Percentiles rank a stretch among this genome's conserved stretches.
Evolutionary conservation across 1,140 invertebrate genomes (phyloP).

Genomic region (Trachymyrmex septentrionalis): DNA sequence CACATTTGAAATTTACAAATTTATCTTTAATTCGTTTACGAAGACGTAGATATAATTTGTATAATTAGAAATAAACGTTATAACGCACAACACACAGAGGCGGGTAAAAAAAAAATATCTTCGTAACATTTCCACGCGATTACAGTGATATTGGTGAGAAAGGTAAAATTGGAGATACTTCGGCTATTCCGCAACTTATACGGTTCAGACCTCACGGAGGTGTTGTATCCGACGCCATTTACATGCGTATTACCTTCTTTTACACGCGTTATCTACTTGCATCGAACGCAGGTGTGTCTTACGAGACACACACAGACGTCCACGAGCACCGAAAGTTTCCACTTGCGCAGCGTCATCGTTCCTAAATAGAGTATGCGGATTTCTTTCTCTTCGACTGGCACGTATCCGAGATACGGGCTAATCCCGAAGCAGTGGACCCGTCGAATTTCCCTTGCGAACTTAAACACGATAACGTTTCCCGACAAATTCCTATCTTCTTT

Average conservation of each 20-base stretch:
- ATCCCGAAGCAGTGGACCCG: not conserved
- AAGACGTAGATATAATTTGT: not conserved
- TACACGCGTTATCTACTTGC: constrained; percentile 73
- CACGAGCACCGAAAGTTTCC: constrained; percentile 49
- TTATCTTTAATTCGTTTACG: not conserved
- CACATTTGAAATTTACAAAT: constrained; percentile 8
- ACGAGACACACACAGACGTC: constrained; percentile 64
- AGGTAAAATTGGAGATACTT: constrained; percentile 46
- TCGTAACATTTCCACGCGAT: constrained; percentile 14
- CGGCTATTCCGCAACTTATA: constrained; percentile 53
- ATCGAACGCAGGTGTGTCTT: constrained; percentile 70
- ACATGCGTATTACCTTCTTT: constrained; percentile 78
- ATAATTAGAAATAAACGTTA: constrained; percentile 42
- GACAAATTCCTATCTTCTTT: constrained; percentile 41
- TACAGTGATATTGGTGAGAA: constrained; percentile 5
- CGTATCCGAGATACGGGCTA: constrained; percentile 12
- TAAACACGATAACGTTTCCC: not conserved
- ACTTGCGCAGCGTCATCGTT: constrained; percentile 20
- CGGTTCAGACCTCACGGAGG: constrained; percentile 57
- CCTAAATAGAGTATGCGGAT: constrained; percentile 55
- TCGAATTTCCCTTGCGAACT: constrained; percentile 12
- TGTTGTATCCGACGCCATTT: constrained; percentile 57
- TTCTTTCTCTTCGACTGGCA: constrained; percentile 34
- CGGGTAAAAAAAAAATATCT: not conserved
- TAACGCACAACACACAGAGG: not conserved